Percentiles rank a stretch among this genome's conserved stretches.
phyloP scores from a whole-genome alignment of 1,140 invertebrate species.

The Eueides isabella region DNA sequence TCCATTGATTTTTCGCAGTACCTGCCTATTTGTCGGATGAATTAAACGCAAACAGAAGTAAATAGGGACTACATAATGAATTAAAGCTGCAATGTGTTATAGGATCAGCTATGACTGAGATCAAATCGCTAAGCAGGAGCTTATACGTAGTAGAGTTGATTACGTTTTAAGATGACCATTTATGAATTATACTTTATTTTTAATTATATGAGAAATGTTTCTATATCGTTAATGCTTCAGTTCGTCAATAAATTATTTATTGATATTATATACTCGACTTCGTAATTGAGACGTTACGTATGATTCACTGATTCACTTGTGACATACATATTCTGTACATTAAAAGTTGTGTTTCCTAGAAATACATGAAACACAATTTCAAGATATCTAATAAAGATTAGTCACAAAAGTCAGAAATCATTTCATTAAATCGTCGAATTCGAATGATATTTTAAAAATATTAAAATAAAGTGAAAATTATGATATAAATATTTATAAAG shows the following conservation, averaged over 20 bases:
- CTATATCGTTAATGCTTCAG: neutral
- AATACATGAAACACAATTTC: neutral
- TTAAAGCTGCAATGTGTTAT: neutral
- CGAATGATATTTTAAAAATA: too few species aligned
- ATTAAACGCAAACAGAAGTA: neutral
- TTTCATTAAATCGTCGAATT: neutral
- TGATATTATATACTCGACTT: too few species aligned
- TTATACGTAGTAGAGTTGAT: neutral
- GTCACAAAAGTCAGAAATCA: neutral
- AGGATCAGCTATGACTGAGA: neutral
- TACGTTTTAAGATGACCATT: neutral
- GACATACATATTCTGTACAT: neutral
- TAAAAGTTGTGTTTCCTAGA: neutral
- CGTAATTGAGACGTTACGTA: too few species aligned
- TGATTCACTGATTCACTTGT: neutral
- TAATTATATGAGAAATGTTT: neutral
- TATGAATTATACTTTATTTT: neutral
- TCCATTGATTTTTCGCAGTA: neutral
- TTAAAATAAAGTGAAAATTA: too few species aligned
- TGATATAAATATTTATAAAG: too few species aligned
- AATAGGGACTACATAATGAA: neutral
- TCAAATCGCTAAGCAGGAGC: neutral
- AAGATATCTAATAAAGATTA: neutral
- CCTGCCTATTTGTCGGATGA: neutral
- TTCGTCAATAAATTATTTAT: neutral